Base-by-base conservation (phyloP, 2,797 vertebrate species). In the Tokudaia muenninki region DNA sequence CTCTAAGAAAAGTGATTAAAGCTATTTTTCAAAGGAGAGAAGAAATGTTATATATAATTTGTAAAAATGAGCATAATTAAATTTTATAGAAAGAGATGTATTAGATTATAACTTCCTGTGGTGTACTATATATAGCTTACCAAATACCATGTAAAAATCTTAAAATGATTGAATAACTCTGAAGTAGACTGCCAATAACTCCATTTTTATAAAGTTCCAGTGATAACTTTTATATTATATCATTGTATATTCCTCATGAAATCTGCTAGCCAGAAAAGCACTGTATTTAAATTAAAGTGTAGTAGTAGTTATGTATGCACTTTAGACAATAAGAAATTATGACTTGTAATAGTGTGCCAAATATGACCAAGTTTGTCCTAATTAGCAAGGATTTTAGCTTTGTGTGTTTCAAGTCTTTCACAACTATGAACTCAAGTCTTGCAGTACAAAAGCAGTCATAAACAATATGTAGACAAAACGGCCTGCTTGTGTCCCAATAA, bases 11-110 rank as follows among this genome's bases (percentile, higher is more conserved):
- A 67, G 75, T 52, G n/a, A 84, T 61, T 74, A 81, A 79, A 10
- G 26, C 34, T 77, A 52, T 10, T 92, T 86, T 87, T 93, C 57
- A 94, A 96, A 91, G 22, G 59, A 87, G 47, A 94, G 16, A 94
- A 26, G 24, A 11, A 41, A 65, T 80, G 6, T 11, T 81, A 22
- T 13, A 12, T 90, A 65, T 47, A 79, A 67, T 78, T 87, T 87
- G 87, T 90, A 94, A 52, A 96, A 77, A 16, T 59, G 41, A 84
- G n/a, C 55, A 24, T 52, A 80, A 31, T 79, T 47, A 83, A 47
- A 75, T 93, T 88, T 90, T 78, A 83, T 0, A 50, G 19, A 78
- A 31, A 34, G 75, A 84, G 41, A 65, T n/a, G 16, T 14, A 14
- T 31, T 77, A 47, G 19, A 88, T 92, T 4, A 8, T 81, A 84